Evolutionary conservation across 2,888 invertebrate genomes (phyloP), one percentile per base, ranked within the genome.

Genomic region (Melitaea athalia): DNA sequence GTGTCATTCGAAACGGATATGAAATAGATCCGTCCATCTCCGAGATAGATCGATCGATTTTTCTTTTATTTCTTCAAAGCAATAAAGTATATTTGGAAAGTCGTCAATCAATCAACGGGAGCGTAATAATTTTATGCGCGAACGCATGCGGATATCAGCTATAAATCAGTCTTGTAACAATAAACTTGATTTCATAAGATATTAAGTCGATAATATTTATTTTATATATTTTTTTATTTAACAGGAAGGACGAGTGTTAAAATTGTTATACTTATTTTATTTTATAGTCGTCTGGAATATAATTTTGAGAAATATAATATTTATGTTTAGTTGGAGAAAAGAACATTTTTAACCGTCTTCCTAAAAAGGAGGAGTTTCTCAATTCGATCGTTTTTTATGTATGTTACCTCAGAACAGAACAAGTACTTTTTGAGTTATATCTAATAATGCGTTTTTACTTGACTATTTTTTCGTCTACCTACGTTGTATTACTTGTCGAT

Each of bases 31-130:
- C 61, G 62, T 69, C 42, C 53, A 59, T 49, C 63, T 61, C 42
- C 7, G 50, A 62, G 45, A 49, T 64, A 63, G 64, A 71, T 64
- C 70, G 57, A 33, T 55, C 33, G n/a, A 55, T 57, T 57, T 57
- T 52, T 38, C 8, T 75, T 74, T 76, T 75, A 75, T 76, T 73
- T 65, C 69, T 72, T 71, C 49, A 52, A 59, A 73, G 67, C 64
- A 59, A 76, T 74, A 73, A 72, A 75, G 61, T 74, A 70, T 72
- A 69, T 72, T 72, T 73, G 65, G 68, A 75, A 72, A 72, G 67
- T 71, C 72, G 68, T 76, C 72, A 76, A 76, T 76, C 76, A 76
- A 75, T 75, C 75, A 74, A 69, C 68, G 70, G 67, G 71, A 69
- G 68, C 68, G 62, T 68, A 63, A 72, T 74, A 71, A 75, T 74